phyloP scores from a whole-genome alignment of 2,113 vertebrate genomes.

The Gymnogyps californianus region DNA sequence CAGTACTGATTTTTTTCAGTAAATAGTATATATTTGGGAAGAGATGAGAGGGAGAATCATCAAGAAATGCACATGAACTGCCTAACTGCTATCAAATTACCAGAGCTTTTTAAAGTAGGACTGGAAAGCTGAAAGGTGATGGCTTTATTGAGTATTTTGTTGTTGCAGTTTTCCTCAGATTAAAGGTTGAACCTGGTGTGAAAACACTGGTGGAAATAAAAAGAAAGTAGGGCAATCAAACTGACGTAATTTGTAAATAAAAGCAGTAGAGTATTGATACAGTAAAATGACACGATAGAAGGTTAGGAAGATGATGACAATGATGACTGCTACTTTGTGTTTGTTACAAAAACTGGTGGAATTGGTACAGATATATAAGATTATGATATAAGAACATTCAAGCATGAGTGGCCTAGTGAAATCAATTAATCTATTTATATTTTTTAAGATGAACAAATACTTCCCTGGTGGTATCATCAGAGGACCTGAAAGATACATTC shows the following conservation, averaged over 20 bases:
- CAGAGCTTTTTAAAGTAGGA: background rate
- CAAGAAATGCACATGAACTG: background rate
- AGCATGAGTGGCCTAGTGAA: background rate
- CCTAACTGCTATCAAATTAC: background rate
- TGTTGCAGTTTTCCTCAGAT: background rate
- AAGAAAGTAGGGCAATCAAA: background rate
- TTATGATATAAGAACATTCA: background rate
- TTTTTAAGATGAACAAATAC: background rate
- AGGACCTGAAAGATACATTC: background rate
- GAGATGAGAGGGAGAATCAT: background rate
- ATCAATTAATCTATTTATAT: background rate
- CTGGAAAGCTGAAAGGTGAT: background rate
- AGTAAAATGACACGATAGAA: background rate
- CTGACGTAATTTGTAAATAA: background rate
- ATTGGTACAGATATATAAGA: background rate
- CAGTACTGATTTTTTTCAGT: background rate
- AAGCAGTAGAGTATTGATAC: background rate
- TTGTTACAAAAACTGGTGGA: background rate
- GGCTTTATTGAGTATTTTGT: background rate
- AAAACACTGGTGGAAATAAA: background rate
- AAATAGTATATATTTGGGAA: background rate
- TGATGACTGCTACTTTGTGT: background rate
- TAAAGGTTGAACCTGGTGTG: background rate
- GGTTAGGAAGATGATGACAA: background rate
- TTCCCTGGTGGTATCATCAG: background rate